Conservation (phyloP, 2,888 invertebrate species). For the Ornithoptera alexandrae region DNA sequence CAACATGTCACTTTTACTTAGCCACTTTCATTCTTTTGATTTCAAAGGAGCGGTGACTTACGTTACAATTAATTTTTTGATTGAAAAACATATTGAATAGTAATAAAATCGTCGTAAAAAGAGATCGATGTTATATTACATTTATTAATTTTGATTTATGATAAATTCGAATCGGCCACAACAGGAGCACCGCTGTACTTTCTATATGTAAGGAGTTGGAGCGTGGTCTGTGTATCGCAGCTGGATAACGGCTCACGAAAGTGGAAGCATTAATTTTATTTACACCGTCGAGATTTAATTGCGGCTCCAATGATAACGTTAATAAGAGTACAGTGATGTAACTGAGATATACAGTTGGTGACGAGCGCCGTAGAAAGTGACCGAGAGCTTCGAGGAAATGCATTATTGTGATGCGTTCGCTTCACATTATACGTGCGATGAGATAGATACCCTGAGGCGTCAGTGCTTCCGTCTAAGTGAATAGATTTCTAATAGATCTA, state of each 20-base stretch:
- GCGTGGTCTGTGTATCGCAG: conserved; percentile 10
- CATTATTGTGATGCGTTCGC: conserved; percentile 15
- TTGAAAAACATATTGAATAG: conserved; percentile 50
- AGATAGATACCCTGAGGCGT: too few relatives aligned
- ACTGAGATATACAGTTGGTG: conserved; percentile 50
- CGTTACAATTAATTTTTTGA: conserved; percentile 44
- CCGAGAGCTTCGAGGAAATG: conserved; percentile 32
- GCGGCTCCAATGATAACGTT: conserved; percentile 56
- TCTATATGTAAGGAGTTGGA: conserved; percentile 7
- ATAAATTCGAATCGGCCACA: not conserved
- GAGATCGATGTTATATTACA: conserved; percentile 8
- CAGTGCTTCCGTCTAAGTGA: too few relatives aligned
- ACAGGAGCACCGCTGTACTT: not conserved
- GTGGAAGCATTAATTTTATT: conserved; percentile 60
- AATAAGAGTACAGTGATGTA: conserved; percentile 55
- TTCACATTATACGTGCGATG: not conserved
- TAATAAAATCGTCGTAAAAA: conserved; percentile 57
- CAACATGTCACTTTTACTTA: conserved; percentile 16
- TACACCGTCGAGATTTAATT: conserved; percentile 58
- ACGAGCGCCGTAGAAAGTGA: conserved; percentile 49
- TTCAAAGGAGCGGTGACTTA: conserved; percentile 23
- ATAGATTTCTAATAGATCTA: too few relatives aligned
- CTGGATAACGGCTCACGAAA: conserved; percentile 40
- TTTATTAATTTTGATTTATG: conserved; percentile 8
- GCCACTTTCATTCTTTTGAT: conserved; percentile 25